Evolutionary conservation across 2,888 invertebrate genomes (phyloP).

Genomic region (Argyra leucocephala): DNA sequence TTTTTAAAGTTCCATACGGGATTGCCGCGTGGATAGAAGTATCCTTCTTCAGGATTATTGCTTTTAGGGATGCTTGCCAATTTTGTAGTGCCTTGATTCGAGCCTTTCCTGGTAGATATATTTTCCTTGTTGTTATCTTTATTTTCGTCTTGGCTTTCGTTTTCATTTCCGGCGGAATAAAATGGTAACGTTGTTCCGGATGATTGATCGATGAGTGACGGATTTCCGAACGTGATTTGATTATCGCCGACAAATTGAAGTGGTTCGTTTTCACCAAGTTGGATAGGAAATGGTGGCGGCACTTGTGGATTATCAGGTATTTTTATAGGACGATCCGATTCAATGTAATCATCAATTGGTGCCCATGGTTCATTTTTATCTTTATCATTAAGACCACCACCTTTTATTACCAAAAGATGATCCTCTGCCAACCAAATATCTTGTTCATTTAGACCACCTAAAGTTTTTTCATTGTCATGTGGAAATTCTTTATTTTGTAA

Average conservation of each 20-base stretch:
- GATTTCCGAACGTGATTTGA: conserved; percentile 48
- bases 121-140: conserved; percentile 37
- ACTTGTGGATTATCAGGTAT: conserved; percentile 71
- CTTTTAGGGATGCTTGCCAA: conserved; percentile 24
- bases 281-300: conserved; percentile 89
- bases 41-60: conserved; percentile 33
- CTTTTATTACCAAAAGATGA: conserved; percentile 71
- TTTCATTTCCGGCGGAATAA: conserved; percentile 47
- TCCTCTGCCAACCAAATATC: conserved; percentile 88
- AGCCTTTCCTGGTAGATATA: conserved; percentile 56
- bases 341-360: conserved; percentile 74
- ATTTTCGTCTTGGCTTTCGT: conserved; percentile 31
- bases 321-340: conserved; percentile 74
- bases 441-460: conserved; percentile 72
- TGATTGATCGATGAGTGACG: conserved; percentile 51
- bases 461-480: conserved; percentile 66
- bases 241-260: conserved; percentile 77
- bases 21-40: conserved; percentile 38
- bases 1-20: conserved; percentile 27
- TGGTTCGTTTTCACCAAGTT: conserved; percentile 75
- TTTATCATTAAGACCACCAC: conserved; percentile 54
- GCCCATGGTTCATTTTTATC: conserved; percentile 56
- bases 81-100: conserved; percentile 35
- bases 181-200: conserved; percentile 47
- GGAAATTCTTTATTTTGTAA: conserved; percentile 70